These are phyloP conservation scores for Drosophila baimaii DNA, from an alignment of 1,140 invertebrate genomes.

Conservation along the genomic window DNA sequence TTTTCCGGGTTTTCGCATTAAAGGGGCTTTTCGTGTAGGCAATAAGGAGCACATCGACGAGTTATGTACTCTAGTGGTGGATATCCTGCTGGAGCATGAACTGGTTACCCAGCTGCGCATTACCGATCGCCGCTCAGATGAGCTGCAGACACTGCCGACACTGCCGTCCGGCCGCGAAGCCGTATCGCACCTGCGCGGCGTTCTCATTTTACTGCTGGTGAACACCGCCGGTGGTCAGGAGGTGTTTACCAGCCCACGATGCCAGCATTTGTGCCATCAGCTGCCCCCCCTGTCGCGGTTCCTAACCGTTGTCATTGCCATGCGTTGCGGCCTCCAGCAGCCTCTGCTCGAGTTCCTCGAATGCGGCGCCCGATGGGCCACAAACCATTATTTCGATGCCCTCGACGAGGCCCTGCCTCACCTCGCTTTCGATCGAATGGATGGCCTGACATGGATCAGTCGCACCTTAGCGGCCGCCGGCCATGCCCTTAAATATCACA, in stretches of 20 bases:
- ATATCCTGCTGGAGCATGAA: slow-evolving; percentile 35
- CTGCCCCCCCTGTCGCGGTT: slow-evolving; percentile 28
- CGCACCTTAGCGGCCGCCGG: slow-evolving; percentile 15
- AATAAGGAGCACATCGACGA: slow-evolving; percentile 50
- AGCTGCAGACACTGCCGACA: background rate
- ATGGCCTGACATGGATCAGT: slow-evolving; percentile 10
- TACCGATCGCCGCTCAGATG: background rate
- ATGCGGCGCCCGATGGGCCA: slow-evolving; percentile 45
- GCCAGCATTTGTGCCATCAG: slow-evolving; percentile 40
- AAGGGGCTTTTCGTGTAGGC: slow-evolving; percentile 5
- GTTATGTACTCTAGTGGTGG: slow-evolving; percentile 11
- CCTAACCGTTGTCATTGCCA: slow-evolving; percentile 16
- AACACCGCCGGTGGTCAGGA: slow-evolving; percentile 25
- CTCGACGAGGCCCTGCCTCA: slow-evolving; percentile 28
- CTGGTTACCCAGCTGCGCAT: slow-evolving; percentile 13
- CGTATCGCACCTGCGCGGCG: slow-evolving; percentile 39
- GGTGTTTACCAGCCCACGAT: slow-evolving; percentile 34
- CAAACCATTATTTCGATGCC: slow-evolving; percentile 31
- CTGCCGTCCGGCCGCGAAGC: background rate
- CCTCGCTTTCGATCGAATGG: background rate
- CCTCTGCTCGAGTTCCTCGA: slow-evolving; percentile 40
- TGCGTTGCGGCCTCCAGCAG: slow-evolving; percentile 36
- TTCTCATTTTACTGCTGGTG: slow-evolving; percentile 27
- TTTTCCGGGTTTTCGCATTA: no score
- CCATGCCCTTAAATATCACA: slow-evolving; percentile 1